Conservation (phyloP, 2,888 invertebrate genomes). For the Polymixis lichenea region DNA sequence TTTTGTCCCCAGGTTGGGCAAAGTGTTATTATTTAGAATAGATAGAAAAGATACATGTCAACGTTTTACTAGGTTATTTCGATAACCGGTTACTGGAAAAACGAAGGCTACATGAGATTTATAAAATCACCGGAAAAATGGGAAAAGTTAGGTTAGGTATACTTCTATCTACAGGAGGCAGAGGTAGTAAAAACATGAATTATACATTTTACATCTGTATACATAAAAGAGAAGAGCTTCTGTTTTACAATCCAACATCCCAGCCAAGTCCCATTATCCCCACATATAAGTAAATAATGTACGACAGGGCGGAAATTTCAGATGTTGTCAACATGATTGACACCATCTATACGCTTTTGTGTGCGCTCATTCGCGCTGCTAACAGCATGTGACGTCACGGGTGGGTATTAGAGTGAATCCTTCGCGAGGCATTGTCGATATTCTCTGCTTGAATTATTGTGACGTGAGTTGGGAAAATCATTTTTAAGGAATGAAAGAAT, state of each 20-base stretch:
- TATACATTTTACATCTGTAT: not conserved
- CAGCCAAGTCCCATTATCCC: not conserved
- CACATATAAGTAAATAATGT: constrained; percentile 20
- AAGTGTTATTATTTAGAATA: not conserved
- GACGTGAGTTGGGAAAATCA: not conserved
- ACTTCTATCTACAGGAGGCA: too few relatives aligned
- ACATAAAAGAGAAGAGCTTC: not conserved
- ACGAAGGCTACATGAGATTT: not conserved
- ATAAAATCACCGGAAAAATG: not conserved
- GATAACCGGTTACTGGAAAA: not conserved
- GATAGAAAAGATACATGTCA: too few relatives aligned
- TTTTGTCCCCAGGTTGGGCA: not conserved
- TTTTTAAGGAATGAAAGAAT: not conserved
- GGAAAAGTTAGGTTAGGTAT: not conserved
- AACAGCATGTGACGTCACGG: constrained; percentile 42
- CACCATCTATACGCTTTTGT: constrained; percentile 52
- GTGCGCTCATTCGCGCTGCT: constrained; percentile 65
- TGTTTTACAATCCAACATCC: too few relatives aligned
- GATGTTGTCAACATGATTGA: constrained; percentile 45
- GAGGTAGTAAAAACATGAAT: not conserved
- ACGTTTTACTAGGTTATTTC: too few relatives aligned
- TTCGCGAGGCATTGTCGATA: constrained; percentile 14
- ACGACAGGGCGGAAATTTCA: constrained; percentile 36
- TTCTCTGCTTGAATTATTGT: constrained; percentile 12
- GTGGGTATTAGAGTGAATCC: constrained; percentile 22